Base-by-base conservation (phyloP, 1,140 invertebrate genomes). In the Anastrepha obliqua region DNA sequence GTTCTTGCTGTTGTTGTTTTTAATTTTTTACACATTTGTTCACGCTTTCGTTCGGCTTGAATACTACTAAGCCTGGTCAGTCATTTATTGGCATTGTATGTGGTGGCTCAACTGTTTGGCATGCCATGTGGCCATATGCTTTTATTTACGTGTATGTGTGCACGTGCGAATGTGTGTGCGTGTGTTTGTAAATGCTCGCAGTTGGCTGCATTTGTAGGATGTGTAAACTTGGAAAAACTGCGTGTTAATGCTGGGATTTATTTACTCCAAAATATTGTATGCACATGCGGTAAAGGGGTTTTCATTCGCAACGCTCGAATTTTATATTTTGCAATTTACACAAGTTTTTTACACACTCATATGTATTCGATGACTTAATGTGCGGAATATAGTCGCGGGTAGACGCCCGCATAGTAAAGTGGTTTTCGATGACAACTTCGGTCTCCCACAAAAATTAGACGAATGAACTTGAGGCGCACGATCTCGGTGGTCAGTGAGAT, bases 81-180 rank as follows among this genome's bases (percentile, higher is more conserved):
- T 74, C 42, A 74, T 74, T 44, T 74, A 74, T 74, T 74, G 67
- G 44, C 67, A 74, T 74, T 47, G 67, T 39, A 44, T 74, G 67
- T 39, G 67, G 42, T 74, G 67, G 67, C 67, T 74, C 67, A 74
- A 74, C 39, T 74, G 9, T 17, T 74, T 15, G 67, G 67, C 39
- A 42, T 44, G 44, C 51, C 51, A 55, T 55, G 11, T 55, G 51
- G 6, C 6, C 51, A 55, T 11, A 55, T 55, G 1, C 29, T 29
- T 29, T 29, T 29, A 29, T 29, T 29, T 29, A 29, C 29, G 15
- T 42, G 65, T 58, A 58, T 58, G 55, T 58, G 55, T 58, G 55
- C 29, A 29, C 29, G 29, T 29, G 29, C 29, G 29, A 29, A 29
- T 29, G 29, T 29, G 29, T 29, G 29, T 29, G 29, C 29, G 11